Evolutionary conservation across 2,888 invertebrate genomes (phyloP), one percentile per base, ranked within the genome.

Genomic region (Tenthredo livida): DNA sequence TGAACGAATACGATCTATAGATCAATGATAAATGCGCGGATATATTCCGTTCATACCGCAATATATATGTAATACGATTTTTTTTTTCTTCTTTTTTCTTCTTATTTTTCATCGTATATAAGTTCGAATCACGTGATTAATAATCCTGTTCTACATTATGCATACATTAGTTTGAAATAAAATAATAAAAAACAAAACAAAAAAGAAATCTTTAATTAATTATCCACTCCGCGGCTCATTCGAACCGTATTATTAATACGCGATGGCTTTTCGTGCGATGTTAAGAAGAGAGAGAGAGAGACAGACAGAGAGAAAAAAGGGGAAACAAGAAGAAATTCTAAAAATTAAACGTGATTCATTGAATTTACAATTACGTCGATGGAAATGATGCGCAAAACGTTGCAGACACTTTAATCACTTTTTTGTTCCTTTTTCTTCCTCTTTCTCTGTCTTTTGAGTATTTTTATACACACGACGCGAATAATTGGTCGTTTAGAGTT

Each of bases 21-120:
- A 77, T 77, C 77, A 77, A 33, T 54, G 77, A 77, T 73, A 73
- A 73, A 73, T 73, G 40, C 21, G 10, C 40, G 4, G 72, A 40
- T 73, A 73, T 73, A 37, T 37, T 37, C 43, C 50, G 33, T 15
- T 40, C 40, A 47, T 9, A 40, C 7, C n/a, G 33, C 33, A 17
- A 37, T 29, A 33, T 33, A 1, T 17, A 7, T n/a, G 15, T 37
- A n/a, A 17, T 70, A 9, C 12, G 9, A 33, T 33, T 7, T 47
- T 40, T 21, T 75, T 75, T n/a, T 25, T 47, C 6, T n/a, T 21
- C 25, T 5, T 47, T 12, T 9, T 61, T 17, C 2, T 10, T 37
- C 7, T 4, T 37, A 37, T 37, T 37, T 7, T 37, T 7, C 37
- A 37, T 37, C 37, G 37, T 7, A 37, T 37, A 43, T 25, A 9